Percentiles rank a stretch among this genome's conserved stretches.
Conservation (phyloP, 64 coral and sea anemone species). For the Stichodactyla mertensii region DNA sequence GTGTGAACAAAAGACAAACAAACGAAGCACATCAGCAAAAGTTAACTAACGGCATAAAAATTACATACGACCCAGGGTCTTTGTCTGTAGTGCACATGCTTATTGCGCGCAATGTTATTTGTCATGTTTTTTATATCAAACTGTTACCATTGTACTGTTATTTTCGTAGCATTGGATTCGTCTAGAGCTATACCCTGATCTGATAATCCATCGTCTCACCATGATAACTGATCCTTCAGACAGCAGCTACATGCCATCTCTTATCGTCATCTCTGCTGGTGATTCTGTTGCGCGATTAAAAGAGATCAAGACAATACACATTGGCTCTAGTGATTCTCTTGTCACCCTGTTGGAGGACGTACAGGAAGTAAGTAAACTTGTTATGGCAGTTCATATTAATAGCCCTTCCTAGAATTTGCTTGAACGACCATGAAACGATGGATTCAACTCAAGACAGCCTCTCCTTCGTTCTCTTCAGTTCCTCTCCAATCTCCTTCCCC, state of each 20-base stretch:
- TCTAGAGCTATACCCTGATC: conserved; percentile 76
- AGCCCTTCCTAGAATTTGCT: no score
- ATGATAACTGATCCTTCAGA: conserved; percentile 94
- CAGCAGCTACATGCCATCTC: conserved; percentile 97
- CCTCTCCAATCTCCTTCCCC: no score
- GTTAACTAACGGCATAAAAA: no score
- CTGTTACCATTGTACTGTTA: neutral
- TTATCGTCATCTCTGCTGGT: conserved; percentile 77
- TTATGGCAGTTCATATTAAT: neutral
- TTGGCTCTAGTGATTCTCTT: conserved; percentile 74
- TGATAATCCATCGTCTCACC: conserved; percentile 77
- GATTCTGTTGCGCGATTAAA: conserved; percentile 61
- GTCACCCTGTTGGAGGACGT: conserved; percentile 82
- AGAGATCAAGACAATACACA: conserved; percentile 87
- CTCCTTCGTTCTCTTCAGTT: no score
- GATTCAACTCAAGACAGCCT: no score
- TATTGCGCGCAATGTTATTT: no score
- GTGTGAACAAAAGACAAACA: neutral
- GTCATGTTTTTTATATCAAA: neutral
- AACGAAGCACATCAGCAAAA: no score
- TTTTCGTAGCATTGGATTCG: conserved; percentile 84
- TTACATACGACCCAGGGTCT: no score
- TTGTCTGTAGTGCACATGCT: neutral
- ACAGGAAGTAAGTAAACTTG: conserved; percentile 43
- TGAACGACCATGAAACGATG: no score